These are phyloP conservation scores for Conger conger DNA, from an alignment of 2,113 vertebrate genomes.

Conservation along the genomic window DNA sequence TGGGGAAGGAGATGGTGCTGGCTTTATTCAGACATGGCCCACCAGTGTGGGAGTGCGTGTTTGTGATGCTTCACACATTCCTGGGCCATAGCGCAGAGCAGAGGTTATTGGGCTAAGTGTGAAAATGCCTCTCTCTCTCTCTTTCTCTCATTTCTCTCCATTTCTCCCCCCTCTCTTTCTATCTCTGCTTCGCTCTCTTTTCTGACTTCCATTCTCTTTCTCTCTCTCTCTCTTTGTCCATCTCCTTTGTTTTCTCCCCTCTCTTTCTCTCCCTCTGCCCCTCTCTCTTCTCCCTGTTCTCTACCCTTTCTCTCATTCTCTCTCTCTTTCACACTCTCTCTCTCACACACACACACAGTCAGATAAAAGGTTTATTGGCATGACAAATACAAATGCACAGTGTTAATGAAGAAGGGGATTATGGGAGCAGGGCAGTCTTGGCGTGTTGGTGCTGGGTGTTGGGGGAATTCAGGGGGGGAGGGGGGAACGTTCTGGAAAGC, in stretches of 20 bases:
- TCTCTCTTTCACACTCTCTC: constrained; percentile 41
- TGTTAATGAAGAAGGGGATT: constrained; percentile 61
- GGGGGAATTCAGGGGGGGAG: constrained; percentile 54
- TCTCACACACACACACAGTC: constrained; percentile 61
- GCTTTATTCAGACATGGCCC: constrained; percentile 1
- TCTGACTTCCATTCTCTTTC: constrained; percentile 35
- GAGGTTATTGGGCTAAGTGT: constrained; percentile 64
- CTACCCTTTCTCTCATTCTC: constrained; percentile 34
- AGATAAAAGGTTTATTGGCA: constrained; percentile 74
- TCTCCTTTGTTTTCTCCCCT: too few species aligned
- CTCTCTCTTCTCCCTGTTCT: constrained; percentile 9
- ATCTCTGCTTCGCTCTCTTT: too few species aligned
- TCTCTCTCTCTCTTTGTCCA: constrained; percentile 54
- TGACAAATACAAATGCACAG: constrained; percentile 67
- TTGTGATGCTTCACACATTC: constrained; percentile 54
- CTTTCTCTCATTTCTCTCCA: constrained; percentile 42
- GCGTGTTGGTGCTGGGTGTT: constrained; percentile 48
- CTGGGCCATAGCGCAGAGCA: constrained; percentile 46
- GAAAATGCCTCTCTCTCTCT: constrained; percentile 61
- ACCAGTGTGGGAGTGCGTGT: constrained; percentile 29
- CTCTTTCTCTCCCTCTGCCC: constrained; percentile 36
- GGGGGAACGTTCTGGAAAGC: constrained; percentile 47
- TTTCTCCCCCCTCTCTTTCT: constrained; percentile 14
- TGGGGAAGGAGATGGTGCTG: neutral
- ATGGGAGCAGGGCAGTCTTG: constrained; percentile 70